Percentiles rank a stretch among this genome's conserved stretches.
These are phyloP conservation scores for Tachina fera DNA, from an alignment of 2,888 invertebrate genomes.

Conservation along the genomic window DNA sequence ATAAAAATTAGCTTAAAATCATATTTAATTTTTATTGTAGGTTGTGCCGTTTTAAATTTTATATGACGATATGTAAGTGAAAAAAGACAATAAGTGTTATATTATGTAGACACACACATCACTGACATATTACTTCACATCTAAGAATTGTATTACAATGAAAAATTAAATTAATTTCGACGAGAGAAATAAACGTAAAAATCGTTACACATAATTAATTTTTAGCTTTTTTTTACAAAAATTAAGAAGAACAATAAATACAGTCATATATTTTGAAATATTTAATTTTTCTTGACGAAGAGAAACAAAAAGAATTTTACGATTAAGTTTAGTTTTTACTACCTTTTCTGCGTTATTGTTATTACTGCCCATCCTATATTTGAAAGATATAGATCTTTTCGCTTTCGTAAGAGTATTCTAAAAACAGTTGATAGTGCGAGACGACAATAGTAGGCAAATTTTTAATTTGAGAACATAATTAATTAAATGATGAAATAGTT, in stretches of 20 bases:
- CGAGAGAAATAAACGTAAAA: not conserved
- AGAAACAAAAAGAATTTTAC: constrained; percentile 23
- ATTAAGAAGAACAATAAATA: not conserved
- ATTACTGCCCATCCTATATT: constrained; percentile 83
- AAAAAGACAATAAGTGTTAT: not conserved
- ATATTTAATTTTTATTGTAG: not conserved
- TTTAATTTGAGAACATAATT: constrained; percentile 6
- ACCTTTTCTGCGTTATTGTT: constrained; percentile 82
- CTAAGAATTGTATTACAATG: constrained; percentile 8
- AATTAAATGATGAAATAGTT: constrained; percentile 2
- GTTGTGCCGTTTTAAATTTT: too few relatives aligned
- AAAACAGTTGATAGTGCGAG: constrained; percentile 72
- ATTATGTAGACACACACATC: not conserved
- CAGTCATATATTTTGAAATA: constrained; percentile 3
- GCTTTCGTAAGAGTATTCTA: constrained; percentile 83
- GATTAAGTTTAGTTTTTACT: constrained; percentile 75
- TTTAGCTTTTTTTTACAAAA: too few relatives aligned
- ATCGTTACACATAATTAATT: not conserved
- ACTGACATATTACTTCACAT: not conserved
- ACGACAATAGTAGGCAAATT: constrained; percentile 57
- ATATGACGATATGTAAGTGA: not conserved
- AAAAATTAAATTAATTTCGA: not conserved
- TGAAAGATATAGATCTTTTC: constrained; percentile 83
- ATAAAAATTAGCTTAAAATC: too few relatives aligned
- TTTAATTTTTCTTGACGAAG: not conserved